phyloP scores from a whole-genome alignment of 1,140 invertebrate species.

The Lethrus apterus region DNA sequence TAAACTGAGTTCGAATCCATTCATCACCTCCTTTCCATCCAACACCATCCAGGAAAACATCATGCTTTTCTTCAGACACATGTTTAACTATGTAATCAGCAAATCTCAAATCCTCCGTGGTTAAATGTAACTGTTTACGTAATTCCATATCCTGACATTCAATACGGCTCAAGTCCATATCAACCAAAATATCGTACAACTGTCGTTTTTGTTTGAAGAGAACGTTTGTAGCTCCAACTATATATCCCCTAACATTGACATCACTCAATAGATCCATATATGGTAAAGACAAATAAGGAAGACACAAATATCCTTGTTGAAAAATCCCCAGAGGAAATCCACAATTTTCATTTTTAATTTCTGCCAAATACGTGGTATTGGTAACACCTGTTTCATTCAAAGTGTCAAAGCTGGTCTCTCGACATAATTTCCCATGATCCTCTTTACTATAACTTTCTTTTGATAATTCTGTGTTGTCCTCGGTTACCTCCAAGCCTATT shows the following conservation, averaged over 20 bases:
- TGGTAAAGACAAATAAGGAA: slow-evolving; percentile 93
- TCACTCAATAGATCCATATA: slow-evolving; percentile 90
- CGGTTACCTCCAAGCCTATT: slow-evolving; percentile 42
- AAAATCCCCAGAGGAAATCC: slow-evolving; percentile 86
- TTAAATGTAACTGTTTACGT: slow-evolving; percentile 73
- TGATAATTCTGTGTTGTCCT: slow-evolving; percentile 23
- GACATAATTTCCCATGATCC: background rate
- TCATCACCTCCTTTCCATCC: slow-evolving; percentile 89
- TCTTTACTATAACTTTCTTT: background rate
- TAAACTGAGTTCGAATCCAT: slow-evolving; percentile 94
- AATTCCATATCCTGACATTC: slow-evolving; percentile 83
- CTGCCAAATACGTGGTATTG: slow-evolving; percentile 25
- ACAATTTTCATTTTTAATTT: slow-evolving; percentile 64
- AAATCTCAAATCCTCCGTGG: slow-evolving; percentile 93
- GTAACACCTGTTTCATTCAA: slow-evolving; percentile 46
- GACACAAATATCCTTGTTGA: slow-evolving; percentile 86
- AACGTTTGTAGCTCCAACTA: slow-evolving; percentile 95
- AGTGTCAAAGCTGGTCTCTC: slow-evolving; percentile 49
- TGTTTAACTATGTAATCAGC: slow-evolving; percentile 87
- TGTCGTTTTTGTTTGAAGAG: slow-evolving; percentile 94
- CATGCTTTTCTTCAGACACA: slow-evolving; percentile 70
- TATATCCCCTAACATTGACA: slow-evolving; percentile 80
- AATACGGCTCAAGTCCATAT: slow-evolving; percentile 81
- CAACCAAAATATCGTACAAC: slow-evolving; percentile 86
- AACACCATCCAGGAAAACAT: slow-evolving; percentile 69